Evolutionary conservation across 1,140 invertebrate genomes (phyloP), one percentile per base, ranked within the genome.

Genomic region (Sitophilus oryzae): DNA sequence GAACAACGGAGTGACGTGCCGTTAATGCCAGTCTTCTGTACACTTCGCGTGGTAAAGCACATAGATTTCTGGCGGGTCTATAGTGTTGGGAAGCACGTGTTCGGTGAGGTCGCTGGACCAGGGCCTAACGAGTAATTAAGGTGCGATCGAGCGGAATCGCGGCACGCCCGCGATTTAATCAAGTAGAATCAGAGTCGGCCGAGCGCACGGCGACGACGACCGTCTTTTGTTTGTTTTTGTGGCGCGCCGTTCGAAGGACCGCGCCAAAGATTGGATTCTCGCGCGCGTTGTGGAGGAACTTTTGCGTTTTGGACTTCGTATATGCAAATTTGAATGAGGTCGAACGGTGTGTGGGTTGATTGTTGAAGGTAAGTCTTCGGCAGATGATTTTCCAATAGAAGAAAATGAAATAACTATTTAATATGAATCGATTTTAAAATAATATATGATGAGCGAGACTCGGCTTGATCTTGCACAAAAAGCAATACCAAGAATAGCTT

Each of bases 11-110:
- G 58, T 70, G 68, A 67, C 66, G 62, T 65, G 62, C 62, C 52
- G 66, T 57, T 65, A 61, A 65, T 66, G 68, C 66, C 68, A 69
- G 67, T 70, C 65, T 62, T 68, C 58, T 65, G 63, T 57, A 55
- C 62, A 60, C 68, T 67, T 61, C 67, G 68, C 60, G 67, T 66
- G 66, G 67, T 64, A 51, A 51, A 68, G 62, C 60, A 67, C 63
- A 63, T 55, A 59, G 53, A 52, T 43, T 44, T 52, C 61, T 52
- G 45, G 46, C 36, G 56, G 55, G n/a, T n/a, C n/a, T n/a, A n/a
- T n/a, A 58, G 53, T 41, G 43, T 47, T 51, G 48, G 23, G 37
- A 52, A 60, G 56, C 65, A 66, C 65, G 66, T 67, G 60, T 59
- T 58, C 52, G 56, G 60, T 58, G 55, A 58, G 45, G 50, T 58